These are phyloP conservation scores for Rhinoraja longicauda DNA, from an alignment of 2,797 vertebrate species.

Conservation along the genomic window DNA sequence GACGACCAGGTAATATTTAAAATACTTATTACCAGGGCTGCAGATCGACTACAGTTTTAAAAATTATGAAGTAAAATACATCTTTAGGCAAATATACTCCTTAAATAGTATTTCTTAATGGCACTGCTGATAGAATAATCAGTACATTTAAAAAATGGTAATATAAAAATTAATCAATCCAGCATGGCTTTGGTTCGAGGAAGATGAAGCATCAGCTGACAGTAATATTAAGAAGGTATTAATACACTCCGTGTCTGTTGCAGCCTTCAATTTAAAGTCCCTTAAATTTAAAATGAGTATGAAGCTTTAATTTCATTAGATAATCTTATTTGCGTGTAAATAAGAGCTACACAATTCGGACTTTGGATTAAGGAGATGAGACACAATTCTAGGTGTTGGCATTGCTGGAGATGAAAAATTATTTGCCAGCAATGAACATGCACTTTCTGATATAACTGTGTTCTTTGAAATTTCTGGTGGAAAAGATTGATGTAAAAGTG, in stretches of 20 bases:
- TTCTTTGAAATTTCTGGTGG: neutral
- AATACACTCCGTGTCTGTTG: neutral
- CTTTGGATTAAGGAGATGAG: neutral
- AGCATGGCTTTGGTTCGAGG: neutral
- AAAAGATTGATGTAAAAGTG: neutral
- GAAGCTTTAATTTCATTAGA: neutral
- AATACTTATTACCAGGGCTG: neutral
- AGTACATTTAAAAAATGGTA: neutral
- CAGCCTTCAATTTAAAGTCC: neutral
- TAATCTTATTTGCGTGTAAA: neutral
- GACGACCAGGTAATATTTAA: slow-evolving; percentile 84
- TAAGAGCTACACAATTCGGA: neutral
- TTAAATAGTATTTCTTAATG: neutral
- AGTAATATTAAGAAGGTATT: neutral
- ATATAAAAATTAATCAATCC: neutral
- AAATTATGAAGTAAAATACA: neutral
- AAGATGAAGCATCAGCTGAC: neutral
- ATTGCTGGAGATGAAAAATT: neutral
- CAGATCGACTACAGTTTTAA: neutral
- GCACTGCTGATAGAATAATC: neutral
- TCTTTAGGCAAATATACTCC: too few relatives aligned
- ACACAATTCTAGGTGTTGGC: neutral
- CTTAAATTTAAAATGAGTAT: neutral
- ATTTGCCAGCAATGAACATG: neutral
- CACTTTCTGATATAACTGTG: neutral